Conservation (phyloP, 1,140 invertebrate species). For the Chrysopa pallens region DNA sequence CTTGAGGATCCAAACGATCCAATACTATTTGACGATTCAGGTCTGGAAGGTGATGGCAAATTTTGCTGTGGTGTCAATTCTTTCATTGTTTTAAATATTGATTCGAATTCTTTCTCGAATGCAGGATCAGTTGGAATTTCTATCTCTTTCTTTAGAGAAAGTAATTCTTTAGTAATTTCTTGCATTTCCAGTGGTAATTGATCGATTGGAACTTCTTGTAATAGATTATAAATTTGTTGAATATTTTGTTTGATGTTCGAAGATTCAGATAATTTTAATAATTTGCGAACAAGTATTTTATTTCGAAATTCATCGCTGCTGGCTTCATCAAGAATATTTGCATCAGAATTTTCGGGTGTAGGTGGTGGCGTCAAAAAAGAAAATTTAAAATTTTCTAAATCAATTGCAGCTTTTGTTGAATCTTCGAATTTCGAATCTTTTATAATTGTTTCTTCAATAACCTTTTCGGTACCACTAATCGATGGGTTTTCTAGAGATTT, state of each 20-base stretch:
- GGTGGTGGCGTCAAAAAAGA: slow-evolving; percentile 14
- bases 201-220: background rate
- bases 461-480: slow-evolving; percentile 1
- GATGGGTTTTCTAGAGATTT: too few relatives aligned
- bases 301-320: background rate
- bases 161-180: background rate
- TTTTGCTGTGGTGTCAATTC: slow-evolving; percentile 11
- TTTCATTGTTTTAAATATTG: slow-evolving; percentile 4
- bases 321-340: slow-evolving; percentile 3
- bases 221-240: background rate
- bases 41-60: slow-evolving; percentile 3
- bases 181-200: background rate
- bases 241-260: background rate
- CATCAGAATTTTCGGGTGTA: slow-evolving; percentile 10
- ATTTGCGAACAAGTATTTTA: background rate
- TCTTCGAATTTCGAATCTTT: slow-evolving; percentile 1
- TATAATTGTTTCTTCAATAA: background rate
- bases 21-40: slow-evolving; percentile 22
- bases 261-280: background rate
- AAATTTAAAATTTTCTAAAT: background rate
- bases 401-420: background rate
- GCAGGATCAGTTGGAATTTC: too few relatives aligned
- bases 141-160: background rate
- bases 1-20: slow-evolving; percentile 25
- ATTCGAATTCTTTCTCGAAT: background rate